These are phyloP conservation scores for Prunella himalayana DNA, from an alignment of 2,113 vertebrate genomes.

Conservation along the genomic window DNA sequence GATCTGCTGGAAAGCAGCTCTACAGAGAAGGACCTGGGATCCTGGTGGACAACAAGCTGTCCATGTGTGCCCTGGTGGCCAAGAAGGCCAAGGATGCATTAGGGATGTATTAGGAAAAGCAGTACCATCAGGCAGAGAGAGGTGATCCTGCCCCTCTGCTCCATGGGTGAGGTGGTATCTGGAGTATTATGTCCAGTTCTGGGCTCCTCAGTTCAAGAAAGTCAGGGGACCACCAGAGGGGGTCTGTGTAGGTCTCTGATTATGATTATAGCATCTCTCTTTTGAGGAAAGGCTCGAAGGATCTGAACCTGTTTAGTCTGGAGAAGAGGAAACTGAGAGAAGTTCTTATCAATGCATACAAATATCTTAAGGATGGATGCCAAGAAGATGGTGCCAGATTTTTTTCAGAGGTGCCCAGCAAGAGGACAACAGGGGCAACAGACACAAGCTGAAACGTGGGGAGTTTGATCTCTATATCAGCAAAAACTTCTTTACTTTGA, in stretches of 20 bases:
- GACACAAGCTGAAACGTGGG: background rate
- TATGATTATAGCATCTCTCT: background rate
- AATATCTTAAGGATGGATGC: background rate
- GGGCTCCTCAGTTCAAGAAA: background rate
- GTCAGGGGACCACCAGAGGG: background rate
- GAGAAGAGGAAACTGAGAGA: background rate
- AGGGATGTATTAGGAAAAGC: background rate
- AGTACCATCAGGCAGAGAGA: background rate
- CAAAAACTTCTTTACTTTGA: background rate
- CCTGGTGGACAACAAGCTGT: background rate
- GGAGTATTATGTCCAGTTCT: background rate
- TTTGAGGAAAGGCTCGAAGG: background rate
- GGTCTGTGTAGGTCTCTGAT: too few species aligned
- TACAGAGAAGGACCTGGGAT: background rate
- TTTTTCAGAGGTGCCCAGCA: background rate
- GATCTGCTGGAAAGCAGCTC: background rate
- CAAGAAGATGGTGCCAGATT: background rate
- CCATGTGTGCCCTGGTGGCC: background rate
- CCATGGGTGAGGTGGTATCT: rapidly evolving
- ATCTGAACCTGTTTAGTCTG: background rate
- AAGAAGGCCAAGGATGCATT: background rate
- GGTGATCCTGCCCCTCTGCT: too few species aligned
- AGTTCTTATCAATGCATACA: background rate
- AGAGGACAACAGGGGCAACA: background rate
- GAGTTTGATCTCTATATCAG: background rate